Conservation (phyloP, 2,888 invertebrate genomes). For the Globia sparganii region DNA sequence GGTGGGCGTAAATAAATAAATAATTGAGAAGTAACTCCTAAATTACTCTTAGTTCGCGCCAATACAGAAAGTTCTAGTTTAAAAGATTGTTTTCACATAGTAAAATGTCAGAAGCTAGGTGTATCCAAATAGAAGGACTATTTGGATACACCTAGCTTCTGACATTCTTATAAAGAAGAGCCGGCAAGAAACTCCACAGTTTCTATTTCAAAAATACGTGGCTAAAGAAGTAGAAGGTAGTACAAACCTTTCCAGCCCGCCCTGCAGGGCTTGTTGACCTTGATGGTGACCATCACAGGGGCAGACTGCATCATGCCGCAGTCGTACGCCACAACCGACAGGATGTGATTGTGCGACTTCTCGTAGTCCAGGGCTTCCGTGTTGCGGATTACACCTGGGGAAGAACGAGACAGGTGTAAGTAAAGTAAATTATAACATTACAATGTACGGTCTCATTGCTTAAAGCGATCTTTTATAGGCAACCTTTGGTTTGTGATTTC, state of each 20-base stretch:
- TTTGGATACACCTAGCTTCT: too few species aligned
- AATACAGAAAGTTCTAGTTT: not conserved
- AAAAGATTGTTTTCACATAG: not conserved
- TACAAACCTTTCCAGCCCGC: conserved; percentile 93
- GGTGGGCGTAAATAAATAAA: not conserved
- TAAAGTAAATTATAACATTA: not conserved
- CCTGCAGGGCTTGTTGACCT: conserved; percentile 95
- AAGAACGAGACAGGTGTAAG: not conserved
- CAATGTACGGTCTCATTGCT: not conserved
- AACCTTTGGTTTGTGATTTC: not conserved
- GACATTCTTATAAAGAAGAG: not conserved
- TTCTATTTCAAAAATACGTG: not conserved
- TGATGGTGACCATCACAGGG: conserved; percentile 98
- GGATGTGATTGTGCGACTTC: conserved; percentile 98
- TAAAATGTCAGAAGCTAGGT: not conserved
- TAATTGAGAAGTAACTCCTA: not conserved
- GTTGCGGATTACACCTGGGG: conserved; percentile 95
- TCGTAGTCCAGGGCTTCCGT: conserved; percentile 98
- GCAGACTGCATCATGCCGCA: conserved; percentile 98
- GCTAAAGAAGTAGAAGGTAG: not conserved
- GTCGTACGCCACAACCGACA: conserved; percentile 99
- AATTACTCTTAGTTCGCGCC: not conserved
- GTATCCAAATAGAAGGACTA: too few species aligned
- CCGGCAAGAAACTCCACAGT: not conserved
- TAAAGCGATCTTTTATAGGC: not conserved